Conservation (phyloP, 2,113 vertebrate genomes). For the Bufo gargarizans region DNA sequence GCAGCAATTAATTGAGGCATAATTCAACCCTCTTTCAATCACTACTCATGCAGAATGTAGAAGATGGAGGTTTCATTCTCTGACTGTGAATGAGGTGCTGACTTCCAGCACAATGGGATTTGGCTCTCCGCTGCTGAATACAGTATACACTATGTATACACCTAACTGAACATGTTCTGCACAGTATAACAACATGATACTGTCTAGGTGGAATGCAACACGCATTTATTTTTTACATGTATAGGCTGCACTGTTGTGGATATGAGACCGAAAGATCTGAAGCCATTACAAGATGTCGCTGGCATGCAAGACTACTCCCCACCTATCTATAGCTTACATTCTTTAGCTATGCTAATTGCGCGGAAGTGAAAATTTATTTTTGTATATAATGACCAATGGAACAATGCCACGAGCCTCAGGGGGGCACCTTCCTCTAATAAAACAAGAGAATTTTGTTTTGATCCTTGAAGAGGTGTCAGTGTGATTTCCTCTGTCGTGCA, state of each 20-base stretch:
- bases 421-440: too few relatives aligned
- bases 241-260: not conserved
- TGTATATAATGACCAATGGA: too few relatives aligned
- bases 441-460: too few relatives aligned
- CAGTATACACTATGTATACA: not conserved
- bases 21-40: not conserved
- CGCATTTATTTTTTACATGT: not conserved
- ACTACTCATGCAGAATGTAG: not conserved
- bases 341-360: too few relatives aligned
- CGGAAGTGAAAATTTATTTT: too few relatives aligned
- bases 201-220: conserved; percentile 9
- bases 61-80: not conserved
- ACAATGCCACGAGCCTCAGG: too few relatives aligned
- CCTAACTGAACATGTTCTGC: not conserved
- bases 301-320: too few relatives aligned
- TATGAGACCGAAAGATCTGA: too few relatives aligned
- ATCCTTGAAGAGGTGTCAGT: too few relatives aligned
- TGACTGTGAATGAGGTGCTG: not conserved
- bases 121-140: not conserved
- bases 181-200: not conserved
- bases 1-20: not conserved
- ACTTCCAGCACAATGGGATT: not conserved
- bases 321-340: too few relatives aligned
- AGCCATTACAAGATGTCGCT: too few relatives aligned
- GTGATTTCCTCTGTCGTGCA: too few relatives aligned